These are phyloP conservation scores for Umimayanthus chanpuru DNA, from an alignment of 92 coral and sea anemone genomes.

Conservation along the genomic window DNA sequence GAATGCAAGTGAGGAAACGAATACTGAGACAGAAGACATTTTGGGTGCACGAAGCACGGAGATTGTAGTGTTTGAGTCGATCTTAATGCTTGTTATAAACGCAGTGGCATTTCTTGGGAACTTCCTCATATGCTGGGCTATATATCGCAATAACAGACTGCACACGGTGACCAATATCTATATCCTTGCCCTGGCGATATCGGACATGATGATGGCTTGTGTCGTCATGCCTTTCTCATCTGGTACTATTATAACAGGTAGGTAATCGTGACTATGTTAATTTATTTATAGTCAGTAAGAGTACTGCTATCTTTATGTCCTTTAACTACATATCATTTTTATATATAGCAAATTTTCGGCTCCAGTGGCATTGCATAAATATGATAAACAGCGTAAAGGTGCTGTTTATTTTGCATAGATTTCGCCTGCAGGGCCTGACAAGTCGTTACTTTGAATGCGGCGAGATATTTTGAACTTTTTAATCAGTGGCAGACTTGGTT, in stretches of 20 bases:
- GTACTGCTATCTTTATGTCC: background rate
- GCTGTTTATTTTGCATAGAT: too few species aligned
- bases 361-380: too few species aligned
- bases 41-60: conserved; percentile 23
- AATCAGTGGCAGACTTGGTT: too few species aligned
- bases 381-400: too few species aligned
- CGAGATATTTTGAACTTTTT: too few species aligned
- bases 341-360: too few species aligned
- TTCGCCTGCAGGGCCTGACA: too few species aligned
- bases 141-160: conserved; percentile 19
- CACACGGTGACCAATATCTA: conserved; percentile 33
- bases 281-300: background rate
- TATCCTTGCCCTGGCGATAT: conserved; percentile 24
- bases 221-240: conserved; percentile 5
- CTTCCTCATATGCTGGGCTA: conserved; percentile 29
- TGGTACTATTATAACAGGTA: conserved; percentile 28
- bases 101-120: background rate
- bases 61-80: conserved; percentile 9
- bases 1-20: background rate
- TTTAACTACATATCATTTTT: too few species aligned
- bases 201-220: conserved; percentile 13
- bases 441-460: too few species aligned
- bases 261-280: background rate
- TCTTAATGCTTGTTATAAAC: background rate
- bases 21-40: background rate